Conservation (phyloP, 1,140 invertebrate genomes). For the Homarus americanus region DNA sequence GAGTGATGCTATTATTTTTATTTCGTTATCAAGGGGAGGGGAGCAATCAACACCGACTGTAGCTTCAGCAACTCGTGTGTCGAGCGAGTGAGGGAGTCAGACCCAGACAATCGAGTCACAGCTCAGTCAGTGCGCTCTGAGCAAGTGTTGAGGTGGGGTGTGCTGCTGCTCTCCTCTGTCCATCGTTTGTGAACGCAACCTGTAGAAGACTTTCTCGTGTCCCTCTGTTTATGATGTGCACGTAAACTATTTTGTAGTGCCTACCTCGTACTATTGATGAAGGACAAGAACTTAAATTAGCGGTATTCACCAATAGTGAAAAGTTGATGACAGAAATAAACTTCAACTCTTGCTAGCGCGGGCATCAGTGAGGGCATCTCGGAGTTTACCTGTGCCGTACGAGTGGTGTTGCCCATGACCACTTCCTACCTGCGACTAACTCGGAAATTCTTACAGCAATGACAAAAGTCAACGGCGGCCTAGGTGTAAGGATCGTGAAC, state of each 20-base stretch:
- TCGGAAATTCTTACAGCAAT: not conserved
- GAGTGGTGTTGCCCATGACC: not conserved
- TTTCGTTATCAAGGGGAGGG: too few relatives aligned
- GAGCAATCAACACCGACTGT: too few relatives aligned
- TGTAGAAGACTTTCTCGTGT: not conserved
- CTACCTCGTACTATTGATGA: too few relatives aligned
- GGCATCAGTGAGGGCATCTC: not conserved
- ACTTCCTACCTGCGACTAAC: not conserved
- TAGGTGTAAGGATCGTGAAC: not conserved
- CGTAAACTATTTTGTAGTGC: not conserved
- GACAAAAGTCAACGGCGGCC: not conserved
- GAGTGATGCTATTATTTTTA: too few relatives aligned
- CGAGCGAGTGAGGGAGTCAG: not conserved
- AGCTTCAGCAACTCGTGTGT: too few relatives aligned
- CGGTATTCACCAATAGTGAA: not conserved
- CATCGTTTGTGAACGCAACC: slow-evolving; percentile 16
- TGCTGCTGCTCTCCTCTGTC: not conserved
- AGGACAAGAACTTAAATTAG: not conserved
- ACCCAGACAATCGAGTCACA: too few relatives aligned
- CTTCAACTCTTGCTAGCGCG: not conserved
- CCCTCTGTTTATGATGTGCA: not conserved
- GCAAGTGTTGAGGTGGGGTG: slow-evolving; percentile 5
- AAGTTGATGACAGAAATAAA: slow-evolving; percentile 34
- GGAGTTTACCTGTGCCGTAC: not conserved
- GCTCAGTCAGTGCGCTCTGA: slow-evolving; percentile 10